Base-by-base conservation (phyloP, 2,113 vertebrate genomes). In the Phaethon lepturus region DNA sequence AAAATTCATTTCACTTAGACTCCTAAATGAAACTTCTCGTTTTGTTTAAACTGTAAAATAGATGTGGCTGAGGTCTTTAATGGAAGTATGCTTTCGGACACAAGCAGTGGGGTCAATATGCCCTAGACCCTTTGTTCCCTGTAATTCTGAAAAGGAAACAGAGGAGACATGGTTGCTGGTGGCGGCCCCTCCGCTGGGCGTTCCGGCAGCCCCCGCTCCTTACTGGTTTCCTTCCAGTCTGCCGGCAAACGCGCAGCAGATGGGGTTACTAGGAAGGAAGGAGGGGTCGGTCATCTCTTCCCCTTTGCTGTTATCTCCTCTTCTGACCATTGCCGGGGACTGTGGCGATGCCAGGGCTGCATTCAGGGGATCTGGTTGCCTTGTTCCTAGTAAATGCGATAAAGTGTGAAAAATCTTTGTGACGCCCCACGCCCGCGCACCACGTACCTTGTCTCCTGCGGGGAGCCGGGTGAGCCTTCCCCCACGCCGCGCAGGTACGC, bases 401-500 rank as follows among this genome's bases (percentile, higher is more conserved):
- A 5, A 8, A 29, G 2, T 2, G 1, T 20, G 64, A 79, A 55
- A 86, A 81, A 50, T 40, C 26, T 23, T 55, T 0, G 3, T 10
- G 71, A 44, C 35, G 22, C 20, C 35, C 31, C 20, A 17, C 14
- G 38, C 38, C 38, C 38, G 38, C 38, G 38, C 38, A 38, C 38
- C 38, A 38, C 38, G 38, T 38, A 38, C 38, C 38, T 8, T 8
- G 8, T 38, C 38, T 38, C 38, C 38, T 38, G 38, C 38, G 38
- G 38, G 38, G 38, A 38, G 38, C 38, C 0, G 20, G 15, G 10
- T 28, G 76, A 79, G 62, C 60, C 33, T 73, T 50, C 25, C 49
- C 4, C 18, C 1, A 1, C 0, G 0, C 33, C 0, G 13, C 44
- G 11, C 12, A 6, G 55, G 14, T 6, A 6, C 0, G 2, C 5